A percentile compares a stretch with the other conserved stretches of the same genome.
phyloP scores from a whole-genome alignment of 2,113 vertebrate species.

The Chloebia gouldiae region DNA sequence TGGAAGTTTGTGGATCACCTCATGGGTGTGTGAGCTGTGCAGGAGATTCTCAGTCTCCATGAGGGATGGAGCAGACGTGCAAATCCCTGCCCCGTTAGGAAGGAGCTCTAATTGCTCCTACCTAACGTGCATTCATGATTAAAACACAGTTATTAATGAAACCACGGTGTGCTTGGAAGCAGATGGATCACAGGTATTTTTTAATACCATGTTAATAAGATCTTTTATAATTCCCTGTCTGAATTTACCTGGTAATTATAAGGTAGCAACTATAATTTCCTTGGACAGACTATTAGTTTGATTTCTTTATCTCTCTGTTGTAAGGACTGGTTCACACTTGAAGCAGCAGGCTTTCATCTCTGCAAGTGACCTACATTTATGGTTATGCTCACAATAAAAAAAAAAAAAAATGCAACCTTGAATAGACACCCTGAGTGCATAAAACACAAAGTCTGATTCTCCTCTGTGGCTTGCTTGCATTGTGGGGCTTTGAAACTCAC shows the following conservation, averaged over 20 bases:
- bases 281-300: slow-evolving; percentile 57
- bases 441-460: background rate
- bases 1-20: background rate
- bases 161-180: background rate
- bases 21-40: background rate
- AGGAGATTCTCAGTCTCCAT: background rate
- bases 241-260: slow-evolving; percentile 72
- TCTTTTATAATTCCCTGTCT: slow-evolving; percentile 58
- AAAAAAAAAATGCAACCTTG: slow-evolving; percentile 30
- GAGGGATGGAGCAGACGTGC: background rate
- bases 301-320: slow-evolving; percentile 54
- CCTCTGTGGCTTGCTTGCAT: background rate
- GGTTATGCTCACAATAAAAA: background rate
- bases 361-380: slow-evolving; percentile 70
- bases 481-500: background rate
- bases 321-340: slow-evolving; percentile 35
- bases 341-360: slow-evolving; percentile 52
- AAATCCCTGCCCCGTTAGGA: background rate
- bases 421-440: background rate
- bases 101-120: background rate
- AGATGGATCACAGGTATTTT: background rate
- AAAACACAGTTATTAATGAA: slow-evolving; percentile 19
- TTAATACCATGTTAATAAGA: background rate
- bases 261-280: slow-evolving; percentile 68
- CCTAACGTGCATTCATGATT: background rate